A percentile compares a stretch with the other conserved stretches of the same genome.
phyloP scores from a whole-genome alignment of 2,797 vertebrate genomes.

The Aselliscus stoliczkanus region DNA sequence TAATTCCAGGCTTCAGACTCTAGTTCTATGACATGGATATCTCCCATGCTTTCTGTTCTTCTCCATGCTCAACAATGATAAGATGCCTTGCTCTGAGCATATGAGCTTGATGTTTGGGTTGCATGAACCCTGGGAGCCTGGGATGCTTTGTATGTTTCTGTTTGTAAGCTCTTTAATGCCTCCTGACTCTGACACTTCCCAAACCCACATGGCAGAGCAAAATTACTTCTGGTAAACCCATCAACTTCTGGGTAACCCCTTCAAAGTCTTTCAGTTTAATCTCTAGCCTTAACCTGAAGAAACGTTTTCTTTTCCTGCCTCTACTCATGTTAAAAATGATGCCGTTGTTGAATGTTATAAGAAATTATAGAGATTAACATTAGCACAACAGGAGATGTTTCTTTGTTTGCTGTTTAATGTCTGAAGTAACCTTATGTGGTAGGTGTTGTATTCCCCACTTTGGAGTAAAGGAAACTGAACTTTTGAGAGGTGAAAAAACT shows the following conservation, averaged over 20 bases:
- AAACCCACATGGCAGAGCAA: not conserved
- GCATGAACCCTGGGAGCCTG: not conserved
- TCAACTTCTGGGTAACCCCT: not conserved
- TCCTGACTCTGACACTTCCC: not conserved
- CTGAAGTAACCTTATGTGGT: not conserved
- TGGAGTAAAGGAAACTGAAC: not conserved
- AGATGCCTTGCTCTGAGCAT: not conserved
- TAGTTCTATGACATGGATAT: not conserved
- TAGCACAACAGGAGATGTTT: not conserved
- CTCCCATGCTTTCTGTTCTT: not conserved
- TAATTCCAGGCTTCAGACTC: not conserved
- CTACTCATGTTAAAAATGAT: not conserved
- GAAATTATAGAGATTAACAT: not conserved
- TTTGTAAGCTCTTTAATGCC: not conserved
- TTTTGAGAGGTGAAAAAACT: not conserved
- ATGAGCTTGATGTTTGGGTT: not conserved
- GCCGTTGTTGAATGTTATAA: not conserved
- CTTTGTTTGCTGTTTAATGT: not conserved
- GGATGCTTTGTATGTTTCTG: not conserved
- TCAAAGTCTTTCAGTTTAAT: not conserved
- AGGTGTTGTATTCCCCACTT: not conserved
- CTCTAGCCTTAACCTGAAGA: not conserved
- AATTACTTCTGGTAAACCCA: constrained; percentile 16
- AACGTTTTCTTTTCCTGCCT: not conserved
- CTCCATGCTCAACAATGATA: not conserved